These are phyloP conservation scores for Phalloptychus januarius DNA, from an alignment of 2,797 vertebrate genomes.

Conservation along the genomic window DNA sequence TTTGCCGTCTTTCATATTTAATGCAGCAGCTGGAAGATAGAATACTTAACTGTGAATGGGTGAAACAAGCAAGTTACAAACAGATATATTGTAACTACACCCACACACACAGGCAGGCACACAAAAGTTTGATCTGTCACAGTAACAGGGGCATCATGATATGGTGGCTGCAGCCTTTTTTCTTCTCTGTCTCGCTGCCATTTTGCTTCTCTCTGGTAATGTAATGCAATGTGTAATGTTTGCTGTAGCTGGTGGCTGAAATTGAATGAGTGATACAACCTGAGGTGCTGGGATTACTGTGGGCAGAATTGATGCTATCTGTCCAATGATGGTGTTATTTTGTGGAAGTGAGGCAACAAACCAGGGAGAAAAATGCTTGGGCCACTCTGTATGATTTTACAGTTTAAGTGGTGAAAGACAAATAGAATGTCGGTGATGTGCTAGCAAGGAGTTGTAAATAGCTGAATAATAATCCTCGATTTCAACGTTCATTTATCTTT, in stretches of 20 bases:
- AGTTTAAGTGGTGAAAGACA: slow-evolving; percentile 79
- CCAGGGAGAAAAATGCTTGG: slow-evolving; percentile 73
- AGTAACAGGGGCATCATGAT: slow-evolving; percentile 77
- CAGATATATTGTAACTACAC: slow-evolving; percentile 47
- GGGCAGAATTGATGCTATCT: slow-evolving; percentile 81
- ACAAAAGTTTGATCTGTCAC: slow-evolving; percentile 72
- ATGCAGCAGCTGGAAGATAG: not conserved
- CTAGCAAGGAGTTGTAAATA: slow-evolving; percentile 71
- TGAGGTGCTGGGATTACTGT: slow-evolving; percentile 77
- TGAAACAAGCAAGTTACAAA: slow-evolving; percentile 67
- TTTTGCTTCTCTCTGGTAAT: slow-evolving; percentile 71
- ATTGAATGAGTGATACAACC: slow-evolving; percentile 83
- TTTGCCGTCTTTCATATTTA: not conserved
- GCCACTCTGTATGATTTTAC: slow-evolving; percentile 74
- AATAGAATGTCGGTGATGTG: slow-evolving; percentile 77
- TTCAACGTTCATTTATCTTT: slow-evolving; percentile 71
- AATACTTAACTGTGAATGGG: slow-evolving; percentile 73
- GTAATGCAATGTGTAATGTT: slow-evolving; percentile 80
- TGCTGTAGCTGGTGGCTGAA: slow-evolving; percentile 76
- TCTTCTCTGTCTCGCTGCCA: slow-evolving; percentile 37
- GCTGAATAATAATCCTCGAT: slow-evolving; percentile 75
- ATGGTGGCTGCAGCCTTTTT: slow-evolving; percentile 72
- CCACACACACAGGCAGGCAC: slow-evolving; percentile 65
- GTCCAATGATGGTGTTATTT: slow-evolving; percentile 81
- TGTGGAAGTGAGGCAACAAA: slow-evolving; percentile 78